phyloP scores from a whole-genome alignment of 2,797 vertebrate genomes.

The Muraenolepis orangiensis region DNA sequence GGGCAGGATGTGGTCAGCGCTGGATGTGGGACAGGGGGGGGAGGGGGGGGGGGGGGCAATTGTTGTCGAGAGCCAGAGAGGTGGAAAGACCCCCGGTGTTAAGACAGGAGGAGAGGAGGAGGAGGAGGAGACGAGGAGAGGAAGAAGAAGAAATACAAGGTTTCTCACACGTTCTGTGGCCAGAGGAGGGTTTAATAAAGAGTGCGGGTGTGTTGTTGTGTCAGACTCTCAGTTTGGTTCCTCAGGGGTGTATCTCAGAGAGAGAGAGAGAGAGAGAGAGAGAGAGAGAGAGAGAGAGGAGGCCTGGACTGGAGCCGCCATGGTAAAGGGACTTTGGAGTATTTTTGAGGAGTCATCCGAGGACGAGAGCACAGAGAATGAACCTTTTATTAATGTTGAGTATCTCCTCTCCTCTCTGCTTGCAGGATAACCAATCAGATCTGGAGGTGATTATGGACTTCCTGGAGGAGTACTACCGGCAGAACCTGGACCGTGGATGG shows the following conservation, averaged over 20 bases:
- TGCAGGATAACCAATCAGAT: constrained; percentile 68
- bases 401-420: constrained; percentile 25
- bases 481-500: constrained; percentile 54
- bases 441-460: constrained; percentile 80
- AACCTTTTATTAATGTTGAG: not conserved
- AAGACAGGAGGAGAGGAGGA: not conserved
- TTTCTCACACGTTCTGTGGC: constrained; percentile 10
- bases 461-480: constrained; percentile 75
- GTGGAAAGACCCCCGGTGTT: constrained; percentile 30
- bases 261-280: too few relatives aligned
- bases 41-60: constrained; percentile 60
- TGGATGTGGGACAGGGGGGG: constrained; percentile 58
- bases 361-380: not conserved
- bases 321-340: constrained; percentile 57
- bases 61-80: constrained; percentile 53
- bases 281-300: not conserved
- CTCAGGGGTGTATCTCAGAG: not conserved
- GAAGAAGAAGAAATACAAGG: constrained; percentile 19
- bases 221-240: constrained; percentile 27
- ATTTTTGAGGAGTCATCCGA: not conserved
- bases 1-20: constrained; percentile 75
- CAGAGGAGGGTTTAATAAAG: constrained; percentile 55
- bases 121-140: constrained; percentile 15
- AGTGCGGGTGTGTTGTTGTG: constrained; percentile 11
- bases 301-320: constrained; percentile 26